Conservation (phyloP, 2,113 vertebrate species). For the Apteryx owenii region DNA sequence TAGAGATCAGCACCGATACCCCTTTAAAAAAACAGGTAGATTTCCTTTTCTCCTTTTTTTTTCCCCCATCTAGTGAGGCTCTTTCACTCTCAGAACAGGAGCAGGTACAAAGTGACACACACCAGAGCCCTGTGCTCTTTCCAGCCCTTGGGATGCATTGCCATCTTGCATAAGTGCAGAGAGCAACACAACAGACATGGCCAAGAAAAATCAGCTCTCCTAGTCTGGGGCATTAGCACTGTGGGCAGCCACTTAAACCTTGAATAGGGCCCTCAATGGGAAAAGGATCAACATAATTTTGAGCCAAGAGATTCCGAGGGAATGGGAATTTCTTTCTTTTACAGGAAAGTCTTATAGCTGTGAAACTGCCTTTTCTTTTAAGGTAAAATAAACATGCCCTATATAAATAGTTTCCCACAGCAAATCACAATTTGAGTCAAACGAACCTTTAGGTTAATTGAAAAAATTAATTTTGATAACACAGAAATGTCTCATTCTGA, state of each 20-base stretch:
- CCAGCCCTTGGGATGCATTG: not conserved
- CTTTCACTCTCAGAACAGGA: not conserved
- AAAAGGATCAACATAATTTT: fast-evolving
- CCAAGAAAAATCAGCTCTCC: not conserved
- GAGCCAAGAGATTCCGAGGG: not conserved
- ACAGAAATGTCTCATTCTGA: not conserved
- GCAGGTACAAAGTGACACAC: not conserved
- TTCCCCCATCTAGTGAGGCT: fast-evolving
- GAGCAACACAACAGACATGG: not conserved
- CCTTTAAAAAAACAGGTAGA: not conserved
- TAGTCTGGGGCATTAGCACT: not conserved
- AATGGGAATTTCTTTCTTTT: not conserved
- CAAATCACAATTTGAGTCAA: not conserved
- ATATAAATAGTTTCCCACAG: not conserved
- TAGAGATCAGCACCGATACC: not conserved
- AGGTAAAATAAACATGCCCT: not conserved
- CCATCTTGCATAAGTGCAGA: not conserved
- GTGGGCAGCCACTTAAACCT: not conserved
- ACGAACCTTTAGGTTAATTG: not conserved
- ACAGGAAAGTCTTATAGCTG: not conserved
- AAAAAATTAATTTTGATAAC: not conserved
- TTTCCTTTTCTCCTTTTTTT: not conserved
- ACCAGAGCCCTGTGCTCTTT: not conserved
- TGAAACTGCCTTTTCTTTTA: not conserved
- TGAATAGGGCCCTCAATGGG: not conserved